Conservation (phyloP, 2,113 vertebrate genomes). For the Callionymus lyra region DNA sequence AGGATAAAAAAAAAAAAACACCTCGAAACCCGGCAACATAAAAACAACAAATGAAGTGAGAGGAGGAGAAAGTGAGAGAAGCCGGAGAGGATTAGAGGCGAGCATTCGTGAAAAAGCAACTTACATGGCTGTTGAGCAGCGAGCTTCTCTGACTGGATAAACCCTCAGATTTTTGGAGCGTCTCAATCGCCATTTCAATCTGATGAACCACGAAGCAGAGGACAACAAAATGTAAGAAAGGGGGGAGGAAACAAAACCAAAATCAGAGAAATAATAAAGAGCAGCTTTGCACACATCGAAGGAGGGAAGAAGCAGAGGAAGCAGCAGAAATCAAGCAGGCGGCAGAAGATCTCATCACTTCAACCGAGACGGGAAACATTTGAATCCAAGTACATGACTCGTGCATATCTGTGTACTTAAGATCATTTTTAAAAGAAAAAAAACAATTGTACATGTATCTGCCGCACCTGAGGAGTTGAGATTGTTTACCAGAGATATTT, state of each 20-base stretch:
- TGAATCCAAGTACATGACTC: too few relatives aligned
- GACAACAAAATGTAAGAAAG: conserved; percentile 64
- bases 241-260: conserved; percentile 30
- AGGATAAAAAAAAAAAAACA: conserved; percentile 13
- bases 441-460: too few relatives aligned
- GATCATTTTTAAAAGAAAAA: too few relatives aligned
- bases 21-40: conserved; percentile 27
- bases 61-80: conserved; percentile 4
- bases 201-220: conserved; percentile 76
- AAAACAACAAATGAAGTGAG: conserved; percentile 13
- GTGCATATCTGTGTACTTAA: too few relatives aligned
- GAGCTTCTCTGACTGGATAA: conserved; percentile 97
- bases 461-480: too few relatives aligned
- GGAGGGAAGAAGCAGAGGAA: conserved; percentile 14
- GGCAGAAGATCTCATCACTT: too few relatives aligned
- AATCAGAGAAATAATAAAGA: conserved; percentile 37
- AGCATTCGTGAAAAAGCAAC: conserved; percentile 60
- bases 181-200: conserved; percentile 99
- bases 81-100: conserved; percentile 14
- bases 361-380: too few relatives aligned
- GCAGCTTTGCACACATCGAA: not conserved
- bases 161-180: conserved; percentile 98
- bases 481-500: too few relatives aligned
- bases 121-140: conserved; percentile 99
- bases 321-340: conserved; percentile 78